Evolutionary conservation across 2,888 invertebrate genomes (phyloP).

Genomic region (Strigamia maritima): DNA sequence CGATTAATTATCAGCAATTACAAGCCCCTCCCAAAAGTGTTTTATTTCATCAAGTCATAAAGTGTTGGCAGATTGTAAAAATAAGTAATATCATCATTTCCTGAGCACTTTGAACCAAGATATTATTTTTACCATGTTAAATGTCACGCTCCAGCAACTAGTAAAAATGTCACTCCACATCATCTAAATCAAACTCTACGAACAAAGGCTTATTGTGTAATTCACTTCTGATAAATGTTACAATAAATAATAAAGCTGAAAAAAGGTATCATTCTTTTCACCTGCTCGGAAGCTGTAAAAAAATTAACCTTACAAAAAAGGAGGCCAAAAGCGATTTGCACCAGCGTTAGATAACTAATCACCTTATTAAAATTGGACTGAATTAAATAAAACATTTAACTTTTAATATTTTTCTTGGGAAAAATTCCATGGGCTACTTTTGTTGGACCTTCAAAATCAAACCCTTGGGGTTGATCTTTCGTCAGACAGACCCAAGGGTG

Average conservation of each 20-base stretch:
- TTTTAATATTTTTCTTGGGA: background rate
- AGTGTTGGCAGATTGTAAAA: background rate
- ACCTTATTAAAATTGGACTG: background rate
- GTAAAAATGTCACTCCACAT: too few species aligned
- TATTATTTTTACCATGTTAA: too few species aligned
- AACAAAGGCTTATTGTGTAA: background rate
- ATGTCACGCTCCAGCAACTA: too few species aligned
- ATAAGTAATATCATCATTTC: background rate
- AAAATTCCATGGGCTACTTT: background rate
- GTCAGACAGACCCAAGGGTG: constrained; percentile 9
- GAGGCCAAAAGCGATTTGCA: background rate
- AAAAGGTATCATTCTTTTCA: background rate
- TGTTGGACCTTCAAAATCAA: background rate
- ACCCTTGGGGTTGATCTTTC: constrained; percentile 4
- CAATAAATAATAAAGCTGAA: background rate
- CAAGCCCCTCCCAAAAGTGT: background rate
- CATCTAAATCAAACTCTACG: background rate
- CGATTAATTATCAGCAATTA: background rate
- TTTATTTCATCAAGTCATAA: background rate
- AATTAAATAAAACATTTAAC: too few species aligned
- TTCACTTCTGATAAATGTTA: constrained; percentile 1
- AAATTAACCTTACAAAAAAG: background rate
- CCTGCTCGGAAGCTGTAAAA: background rate
- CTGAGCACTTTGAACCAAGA: too few species aligned
- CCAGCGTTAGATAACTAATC: background rate